Percentiles rank a stretch among this genome's conserved stretches.
Evolutionary conservation across 2,797 vertebrate species (phyloP).

Genomic region (Ataeniobius toweri): DNA sequence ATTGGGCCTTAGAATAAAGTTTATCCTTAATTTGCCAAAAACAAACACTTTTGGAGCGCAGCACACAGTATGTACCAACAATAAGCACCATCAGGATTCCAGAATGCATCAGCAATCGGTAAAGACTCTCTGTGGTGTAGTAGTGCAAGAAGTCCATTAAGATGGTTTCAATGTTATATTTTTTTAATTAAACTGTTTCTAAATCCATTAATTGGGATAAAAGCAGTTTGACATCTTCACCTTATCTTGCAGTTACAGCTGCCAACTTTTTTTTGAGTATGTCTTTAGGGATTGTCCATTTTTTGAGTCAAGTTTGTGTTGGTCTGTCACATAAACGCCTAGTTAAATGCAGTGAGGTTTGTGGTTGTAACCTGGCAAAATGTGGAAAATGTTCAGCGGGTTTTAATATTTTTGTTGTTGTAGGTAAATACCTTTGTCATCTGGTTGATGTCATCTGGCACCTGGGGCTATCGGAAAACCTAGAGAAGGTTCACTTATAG

Average conservation of each 20-base stretch:
- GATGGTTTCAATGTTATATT: neutral
- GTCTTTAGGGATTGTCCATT: neutral
- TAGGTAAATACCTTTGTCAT: constrained; percentile 53
- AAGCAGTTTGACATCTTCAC: neutral
- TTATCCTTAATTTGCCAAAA: constrained; percentile 41
- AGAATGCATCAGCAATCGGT: constrained; percentile 16
- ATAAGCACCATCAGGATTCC: constrained; percentile 27
- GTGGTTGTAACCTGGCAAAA: neutral
- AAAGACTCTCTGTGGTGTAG: neutral
- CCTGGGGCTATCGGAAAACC: constrained; percentile 49
- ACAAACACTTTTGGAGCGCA: constrained; percentile 35
- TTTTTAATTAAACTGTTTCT: neutral
- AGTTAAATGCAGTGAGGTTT: neutral
- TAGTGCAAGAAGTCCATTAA: neutral
- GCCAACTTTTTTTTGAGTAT: neutral
- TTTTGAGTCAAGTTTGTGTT: neutral
- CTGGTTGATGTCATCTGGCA: constrained; percentile 46
- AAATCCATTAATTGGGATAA: constrained; percentile 1
- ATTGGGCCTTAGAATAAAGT: constrained; percentile 36
- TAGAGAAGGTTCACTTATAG: constrained; percentile 40
- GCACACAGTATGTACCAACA: constrained; percentile 24
- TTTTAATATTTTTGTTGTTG: constrained; percentile 52
- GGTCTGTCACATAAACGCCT: neutral
- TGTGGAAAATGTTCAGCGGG: neutral
- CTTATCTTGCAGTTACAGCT: no score